These are phyloP conservation scores for Diloba caeruleocephala DNA, from an alignment of 2,888 invertebrate species.

Conservation along the genomic window DNA sequence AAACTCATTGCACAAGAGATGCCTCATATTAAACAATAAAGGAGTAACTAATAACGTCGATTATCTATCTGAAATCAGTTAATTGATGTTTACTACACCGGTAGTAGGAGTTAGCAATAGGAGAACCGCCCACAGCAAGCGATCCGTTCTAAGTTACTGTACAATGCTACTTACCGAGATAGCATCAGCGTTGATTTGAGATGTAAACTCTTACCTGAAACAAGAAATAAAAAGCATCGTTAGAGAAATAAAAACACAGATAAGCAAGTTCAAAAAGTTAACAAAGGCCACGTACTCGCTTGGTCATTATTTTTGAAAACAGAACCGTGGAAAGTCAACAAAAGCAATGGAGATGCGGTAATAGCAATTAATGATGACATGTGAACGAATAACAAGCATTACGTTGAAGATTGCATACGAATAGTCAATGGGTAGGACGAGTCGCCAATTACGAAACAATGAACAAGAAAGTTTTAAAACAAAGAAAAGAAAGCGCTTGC, in stretches of 20 bases:
- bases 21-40: conserved; percentile 86
- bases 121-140: conserved; percentile 56
- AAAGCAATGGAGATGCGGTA: conserved; percentile 74
- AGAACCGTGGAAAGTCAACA: conserved; percentile 65
- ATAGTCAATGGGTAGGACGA: conserved; percentile 63
- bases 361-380: conserved; percentile 78
- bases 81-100: conserved; percentile 85
- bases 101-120: conserved; percentile 55
- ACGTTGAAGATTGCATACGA: conserved; percentile 78
- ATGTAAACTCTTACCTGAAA: conserved; percentile 79
- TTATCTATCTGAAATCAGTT: conserved; percentile 85
- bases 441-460: conserved; percentile 82
- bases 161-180: conserved; percentile 67
- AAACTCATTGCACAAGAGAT: conserved; percentile 84
- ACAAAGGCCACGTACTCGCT: conserved; percentile 65
- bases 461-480: conserved; percentile 79
- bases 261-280: conserved; percentile 70
- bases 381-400: conserved; percentile 73
- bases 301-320: conserved; percentile 50
- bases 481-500: conserved; percentile 78
- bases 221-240: conserved; percentile 64
- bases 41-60: conserved; percentile 81
- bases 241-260: conserved; percentile 47
- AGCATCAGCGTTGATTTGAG: conserved; percentile 39
- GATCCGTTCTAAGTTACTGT: conserved; percentile 55